Percentiles rank a stretch among this genome's conserved stretches.
Conservation (phyloP, 1,140 invertebrate species). For the Palaemon carinicauda region DNA sequence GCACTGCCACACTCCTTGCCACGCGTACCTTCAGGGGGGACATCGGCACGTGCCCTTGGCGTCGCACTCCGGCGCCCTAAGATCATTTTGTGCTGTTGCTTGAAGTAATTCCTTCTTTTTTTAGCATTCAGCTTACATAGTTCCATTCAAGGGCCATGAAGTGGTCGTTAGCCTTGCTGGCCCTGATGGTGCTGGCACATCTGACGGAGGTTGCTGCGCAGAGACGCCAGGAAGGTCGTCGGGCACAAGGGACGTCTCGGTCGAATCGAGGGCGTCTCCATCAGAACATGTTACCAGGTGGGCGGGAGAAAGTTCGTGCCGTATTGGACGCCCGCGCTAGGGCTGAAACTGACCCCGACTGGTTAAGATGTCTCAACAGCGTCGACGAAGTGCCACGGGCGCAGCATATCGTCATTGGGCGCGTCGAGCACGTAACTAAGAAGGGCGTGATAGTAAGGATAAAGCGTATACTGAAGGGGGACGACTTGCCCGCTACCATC, state of each 20-base stretch:
- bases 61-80: not conserved
- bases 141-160: too few relatives aligned
- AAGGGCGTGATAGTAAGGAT: not conserved
- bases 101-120: too few relatives aligned
- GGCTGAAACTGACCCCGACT: not conserved
- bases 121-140: too few relatives aligned
- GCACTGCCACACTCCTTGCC: not conserved
- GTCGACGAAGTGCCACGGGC: not conserved
- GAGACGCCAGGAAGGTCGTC: not conserved
- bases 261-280: not conserved
- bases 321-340: not conserved
- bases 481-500: not conserved
- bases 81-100: not conserved
- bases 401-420: slow-evolving; percentile 23
- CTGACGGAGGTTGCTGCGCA: too few relatives aligned
- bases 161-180: too few relatives aligned
- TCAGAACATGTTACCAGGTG: not conserved
- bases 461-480: slow-evolving; percentile 19
- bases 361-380: not conserved
- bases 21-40: not conserved
- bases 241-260: not conserved
- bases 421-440: slow-evolving; percentile 27
- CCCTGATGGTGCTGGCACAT: too few relatives aligned
- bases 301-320: not conserved
- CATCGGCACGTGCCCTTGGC: not conserved